phyloP scores from a whole-genome alignment of 2,797 vertebrate genomes.

The Holocentrus rufus region DNA sequence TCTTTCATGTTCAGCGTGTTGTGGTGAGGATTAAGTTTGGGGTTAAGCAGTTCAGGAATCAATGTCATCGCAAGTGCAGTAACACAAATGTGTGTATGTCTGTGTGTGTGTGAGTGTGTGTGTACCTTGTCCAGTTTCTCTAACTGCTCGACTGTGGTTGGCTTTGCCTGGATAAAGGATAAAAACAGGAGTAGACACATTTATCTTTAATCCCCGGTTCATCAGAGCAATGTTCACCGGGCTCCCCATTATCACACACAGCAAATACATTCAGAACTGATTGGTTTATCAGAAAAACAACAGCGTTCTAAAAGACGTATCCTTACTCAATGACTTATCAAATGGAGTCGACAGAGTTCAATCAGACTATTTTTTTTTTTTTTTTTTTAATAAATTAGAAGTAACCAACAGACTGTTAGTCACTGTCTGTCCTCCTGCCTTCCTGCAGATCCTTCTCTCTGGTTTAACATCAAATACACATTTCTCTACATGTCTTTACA shows the following conservation, averaged over 20 bases:
- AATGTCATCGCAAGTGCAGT: not conserved
- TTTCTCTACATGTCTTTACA: not conserved
- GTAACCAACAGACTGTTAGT: too few species aligned
- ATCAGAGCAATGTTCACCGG: not conserved
- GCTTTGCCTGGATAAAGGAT: conserved; percentile 84
- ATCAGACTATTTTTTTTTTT: too few species aligned
- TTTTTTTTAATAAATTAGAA: too few species aligned
- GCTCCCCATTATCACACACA: not conserved
- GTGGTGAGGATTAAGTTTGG: not conserved
- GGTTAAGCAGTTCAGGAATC: not conserved
- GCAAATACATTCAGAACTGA: conserved; percentile 3
- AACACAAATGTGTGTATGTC: not conserved
- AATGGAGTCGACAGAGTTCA: too few species aligned
- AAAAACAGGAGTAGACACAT: conserved; percentile 27
- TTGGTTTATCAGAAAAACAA: not conserved
- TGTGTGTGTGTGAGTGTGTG: not conserved
- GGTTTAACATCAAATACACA: not conserved
- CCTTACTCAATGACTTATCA: too few species aligned
- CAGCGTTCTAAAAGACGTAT: not conserved
- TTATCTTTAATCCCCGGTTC: not conserved
- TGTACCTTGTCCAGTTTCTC: conserved; percentile 95
- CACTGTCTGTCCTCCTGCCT: too few species aligned
- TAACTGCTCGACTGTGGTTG: conserved; percentile 91
- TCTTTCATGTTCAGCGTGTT: too few species aligned
- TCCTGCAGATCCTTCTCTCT: too few species aligned